Percentiles rank a stretch among this genome's conserved stretches.
Evolutionary conservation across 2,113 vertebrate species (phyloP).

Genomic region (Heterotilapia buettikoferi): DNA sequence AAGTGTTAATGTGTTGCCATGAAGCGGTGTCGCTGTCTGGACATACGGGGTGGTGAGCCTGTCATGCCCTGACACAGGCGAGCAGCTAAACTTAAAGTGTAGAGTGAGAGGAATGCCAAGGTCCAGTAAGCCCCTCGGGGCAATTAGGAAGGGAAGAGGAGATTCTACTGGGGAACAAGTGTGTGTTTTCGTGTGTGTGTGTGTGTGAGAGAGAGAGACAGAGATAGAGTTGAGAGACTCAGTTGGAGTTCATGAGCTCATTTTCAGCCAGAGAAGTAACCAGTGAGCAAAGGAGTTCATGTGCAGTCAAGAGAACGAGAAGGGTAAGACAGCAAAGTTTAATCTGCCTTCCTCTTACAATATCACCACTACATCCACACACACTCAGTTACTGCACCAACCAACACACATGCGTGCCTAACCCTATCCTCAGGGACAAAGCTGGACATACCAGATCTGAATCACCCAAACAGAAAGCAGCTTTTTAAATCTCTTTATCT

Average conservation of each 20-base stretch:
- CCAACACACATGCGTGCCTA: background rate
- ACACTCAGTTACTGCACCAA: background rate
- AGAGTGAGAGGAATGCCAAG: slow-evolving; percentile 48
- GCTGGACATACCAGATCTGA: background rate
- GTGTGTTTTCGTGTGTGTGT: background rate
- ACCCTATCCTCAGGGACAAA: background rate
- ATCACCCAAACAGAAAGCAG: background rate
- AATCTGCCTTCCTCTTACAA: background rate
- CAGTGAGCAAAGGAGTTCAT: background rate
- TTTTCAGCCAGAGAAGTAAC: background rate
- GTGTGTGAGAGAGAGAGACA: background rate
- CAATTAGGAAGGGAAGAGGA: slow-evolving; percentile 27
- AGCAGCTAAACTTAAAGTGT: slow-evolving; percentile 31
- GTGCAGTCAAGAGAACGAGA: background rate
- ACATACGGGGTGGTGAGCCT: slow-evolving; percentile 3
- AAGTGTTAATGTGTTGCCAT: slow-evolving; percentile 49
- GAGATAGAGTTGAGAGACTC: background rate
- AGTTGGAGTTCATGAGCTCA: background rate
- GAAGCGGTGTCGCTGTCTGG: slow-evolving; percentile 13
- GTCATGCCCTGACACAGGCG: slow-evolving; percentile 26
- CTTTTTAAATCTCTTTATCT: background rate
- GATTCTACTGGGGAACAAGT: background rate
- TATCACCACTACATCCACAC: background rate
- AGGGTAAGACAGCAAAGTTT: background rate
- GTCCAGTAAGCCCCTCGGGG: slow-evolving; percentile 25